Evolutionary conservation across 2,113 vertebrate genomes (phyloP).

Genomic region (Brevimyrus niger): DNA sequence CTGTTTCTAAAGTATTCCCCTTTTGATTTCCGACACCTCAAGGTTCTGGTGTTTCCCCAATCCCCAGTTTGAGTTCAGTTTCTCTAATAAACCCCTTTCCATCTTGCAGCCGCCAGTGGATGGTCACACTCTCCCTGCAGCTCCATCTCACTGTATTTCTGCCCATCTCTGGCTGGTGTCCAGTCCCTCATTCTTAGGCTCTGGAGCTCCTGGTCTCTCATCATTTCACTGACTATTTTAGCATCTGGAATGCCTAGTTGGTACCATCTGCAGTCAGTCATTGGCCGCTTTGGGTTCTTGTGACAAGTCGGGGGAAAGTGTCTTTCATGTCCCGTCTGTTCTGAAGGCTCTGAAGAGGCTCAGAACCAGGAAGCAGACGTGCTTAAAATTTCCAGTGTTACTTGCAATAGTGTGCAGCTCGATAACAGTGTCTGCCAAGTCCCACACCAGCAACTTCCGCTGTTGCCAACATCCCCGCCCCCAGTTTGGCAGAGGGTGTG

Average conservation of each 20-base stretch:
- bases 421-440: background rate
- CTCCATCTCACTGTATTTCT: background rate
- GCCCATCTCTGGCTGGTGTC: background rate
- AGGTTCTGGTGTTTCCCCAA: too few relatives aligned
- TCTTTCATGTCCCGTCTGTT: background rate
- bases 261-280: background rate
- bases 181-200: background rate
- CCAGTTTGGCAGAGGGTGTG: background rate
- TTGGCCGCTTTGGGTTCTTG: background rate
- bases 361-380: background rate
- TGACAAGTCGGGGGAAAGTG: background rate
- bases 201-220: background rate
- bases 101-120: too few relatives aligned
- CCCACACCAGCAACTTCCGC: background rate
- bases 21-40: too few relatives aligned
- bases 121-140: too few relatives aligned
- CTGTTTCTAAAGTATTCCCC: too few relatives aligned
- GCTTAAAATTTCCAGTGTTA: background rate
- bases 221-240: background rate
- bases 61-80: too few relatives aligned
- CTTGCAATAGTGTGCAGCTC: background rate
- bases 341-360: background rate
- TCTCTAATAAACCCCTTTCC: too few relatives aligned
- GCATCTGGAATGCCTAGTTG: background rate
- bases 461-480: background rate